These are phyloP conservation scores for Cerceris rybyensis DNA, from an alignment of 2,888 invertebrate species.

Conservation along the genomic window DNA sequence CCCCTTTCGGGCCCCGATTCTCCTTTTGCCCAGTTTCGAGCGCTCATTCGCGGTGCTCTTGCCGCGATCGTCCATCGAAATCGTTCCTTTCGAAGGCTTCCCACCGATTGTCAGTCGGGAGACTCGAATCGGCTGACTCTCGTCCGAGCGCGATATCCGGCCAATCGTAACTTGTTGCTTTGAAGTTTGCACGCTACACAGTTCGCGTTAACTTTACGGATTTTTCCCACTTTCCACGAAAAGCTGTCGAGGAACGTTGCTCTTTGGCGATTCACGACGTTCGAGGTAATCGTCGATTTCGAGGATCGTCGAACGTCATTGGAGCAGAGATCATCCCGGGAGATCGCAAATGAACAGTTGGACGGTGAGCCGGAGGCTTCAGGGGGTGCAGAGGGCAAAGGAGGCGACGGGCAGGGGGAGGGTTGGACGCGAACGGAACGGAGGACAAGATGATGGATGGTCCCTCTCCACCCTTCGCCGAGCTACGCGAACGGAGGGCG, in stretches of 20 bases:
- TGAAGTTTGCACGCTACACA: neutral
- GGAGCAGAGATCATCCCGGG: slow-evolving; percentile 11
- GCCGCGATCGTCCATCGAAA: neutral
- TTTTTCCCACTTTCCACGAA: neutral
- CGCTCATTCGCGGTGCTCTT: slow-evolving; percentile 3
- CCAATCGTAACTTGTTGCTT: slow-evolving; percentile 20
- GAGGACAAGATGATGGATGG: slow-evolving; percentile 81
- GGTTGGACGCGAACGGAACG: slow-evolving; percentile 66
- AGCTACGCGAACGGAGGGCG: slow-evolving; percentile 75
- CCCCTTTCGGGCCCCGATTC: slow-evolving; percentile 9
- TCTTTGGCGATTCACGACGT: neutral
- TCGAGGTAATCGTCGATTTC: too few species aligned
- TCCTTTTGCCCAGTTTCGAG: neutral
- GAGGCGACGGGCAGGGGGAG: slow-evolving; percentile 40
- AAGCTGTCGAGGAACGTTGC: too few species aligned
- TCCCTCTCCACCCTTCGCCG: slow-evolving; percentile 68
- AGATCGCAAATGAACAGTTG: slow-evolving; percentile 48
- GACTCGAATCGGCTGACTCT: neutral
- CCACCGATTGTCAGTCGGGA: too few species aligned
- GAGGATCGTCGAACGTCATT: slow-evolving; percentile 24
- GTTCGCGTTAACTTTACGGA: neutral
- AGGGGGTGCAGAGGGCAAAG: slow-evolving; percentile 12
- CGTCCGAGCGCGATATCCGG: neutral
- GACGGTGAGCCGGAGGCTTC: slow-evolving; percentile 36
- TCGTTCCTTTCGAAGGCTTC: too few species aligned